A percentile compares a stretch with the other conserved stretches of the same genome.
Conservation (phyloP, 2,797 vertebrate species). For the Parauchenoglanis punctatus region DNA sequence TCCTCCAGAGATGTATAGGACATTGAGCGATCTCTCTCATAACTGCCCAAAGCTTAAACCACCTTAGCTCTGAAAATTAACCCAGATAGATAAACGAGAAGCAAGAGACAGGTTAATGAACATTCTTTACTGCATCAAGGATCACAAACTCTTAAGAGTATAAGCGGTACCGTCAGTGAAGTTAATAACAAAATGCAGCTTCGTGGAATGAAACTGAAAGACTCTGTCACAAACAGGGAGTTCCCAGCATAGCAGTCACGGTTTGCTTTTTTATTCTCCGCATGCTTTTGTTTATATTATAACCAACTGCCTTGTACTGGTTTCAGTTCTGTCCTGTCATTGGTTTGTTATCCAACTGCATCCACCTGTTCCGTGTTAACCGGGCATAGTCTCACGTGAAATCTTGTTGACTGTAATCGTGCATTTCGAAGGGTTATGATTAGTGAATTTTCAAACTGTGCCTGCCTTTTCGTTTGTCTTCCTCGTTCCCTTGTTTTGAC, state of each 20-base stretch:
- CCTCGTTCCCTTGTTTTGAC: background rate
- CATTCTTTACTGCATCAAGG: background rate
- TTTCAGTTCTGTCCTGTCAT: background rate
- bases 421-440: background rate
- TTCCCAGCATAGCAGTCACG: background rate
- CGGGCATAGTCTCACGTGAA: background rate
- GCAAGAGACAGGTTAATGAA: background rate
- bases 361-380: background rate
- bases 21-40: constrained; percentile 26
- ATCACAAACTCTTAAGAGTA: background rate
- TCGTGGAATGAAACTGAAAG: background rate
- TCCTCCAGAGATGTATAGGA: constrained; percentile 21
- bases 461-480: background rate
- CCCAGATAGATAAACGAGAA: constrained; percentile 10
- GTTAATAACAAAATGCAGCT: background rate
- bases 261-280: background rate
- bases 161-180: constrained; percentile 10
- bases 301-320: background rate
- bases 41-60: constrained; percentile 21
- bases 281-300: background rate
- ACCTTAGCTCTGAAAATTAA: constrained; percentile 40
- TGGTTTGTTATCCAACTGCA: background rate
- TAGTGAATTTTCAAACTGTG: background rate
- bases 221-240: no score
- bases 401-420: background rate